Base-by-base conservation (phyloP, 2,113 vertebrate genomes). In the Thamnaconus septentrionalis region DNA sequence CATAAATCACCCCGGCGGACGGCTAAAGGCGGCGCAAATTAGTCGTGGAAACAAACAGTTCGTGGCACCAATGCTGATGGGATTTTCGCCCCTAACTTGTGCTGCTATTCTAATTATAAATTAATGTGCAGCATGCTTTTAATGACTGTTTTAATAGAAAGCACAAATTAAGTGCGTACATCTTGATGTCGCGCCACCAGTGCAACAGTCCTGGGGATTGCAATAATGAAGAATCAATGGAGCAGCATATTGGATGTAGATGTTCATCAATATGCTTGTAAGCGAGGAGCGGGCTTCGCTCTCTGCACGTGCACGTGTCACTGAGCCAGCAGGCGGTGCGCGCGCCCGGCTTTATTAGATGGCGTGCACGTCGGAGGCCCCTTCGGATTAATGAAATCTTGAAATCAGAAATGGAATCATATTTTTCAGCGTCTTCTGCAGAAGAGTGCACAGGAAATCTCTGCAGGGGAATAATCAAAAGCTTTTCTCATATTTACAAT, bases 151-250 rank as follows among this genome's bases (percentile, higher is more conserved):
- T 89, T 89, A 90, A 88, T 88, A 82, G 83, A 88, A 86, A 73
- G 62, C 59, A 53, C 77, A 87, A 80, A 87, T 88, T 82, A 88
- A 90, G 83, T 82, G 73, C 56, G 75, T 82, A 81, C 80, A 78
- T 77, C 72, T 66, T n/a, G 62, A 55, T 64, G 66, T 74, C 66
- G 64, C 56, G 63, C 69, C 18, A 70, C 56, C 66, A 59, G 53
- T 81, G 67, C 72, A 88, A 85, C 56, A 61, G 66, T 83, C 60
- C 41, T 40, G 77, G 83, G 85, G 88, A 85, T 77, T 69, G 71
- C 75, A 87, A 90, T 88, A 88, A 93, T 85, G 82, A 86, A 88
- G 81, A 90, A 88, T 90, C 89, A 90, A 90, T 88, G 81, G 77
- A 89, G 88, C 86, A 87, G 86, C 82, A 86, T 87, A 90, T 88